Conservation (phyloP, 2,113 vertebrate species). For the Lipophrys pholis region DNA sequence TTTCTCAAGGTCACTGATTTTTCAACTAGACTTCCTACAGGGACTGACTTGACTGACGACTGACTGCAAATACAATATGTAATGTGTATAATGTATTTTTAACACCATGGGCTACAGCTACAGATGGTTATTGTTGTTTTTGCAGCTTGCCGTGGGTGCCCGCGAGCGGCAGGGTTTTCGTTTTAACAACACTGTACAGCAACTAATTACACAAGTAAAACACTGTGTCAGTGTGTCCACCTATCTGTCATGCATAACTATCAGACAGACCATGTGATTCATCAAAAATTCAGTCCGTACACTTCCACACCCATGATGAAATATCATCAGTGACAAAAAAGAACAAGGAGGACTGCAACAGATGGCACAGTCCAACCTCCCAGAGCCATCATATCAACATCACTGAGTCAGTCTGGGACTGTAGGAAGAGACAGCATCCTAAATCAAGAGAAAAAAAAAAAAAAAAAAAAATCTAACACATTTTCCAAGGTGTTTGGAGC, state of each 20-base stretch:
- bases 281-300: slow-evolving; percentile 3
- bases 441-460: neutral
- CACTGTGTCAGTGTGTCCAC: neutral
- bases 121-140: slow-evolving; percentile 6
- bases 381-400: neutral
- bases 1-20: slow-evolving; percentile 71
- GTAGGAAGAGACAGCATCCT: neutral
- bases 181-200: neutral
- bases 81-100: slow-evolving; percentile 56
- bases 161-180: slow-evolving; percentile 17
- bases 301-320: neutral
- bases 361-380: neutral
- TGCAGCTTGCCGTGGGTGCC: neutral
- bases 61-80: slow-evolving; percentile 49
- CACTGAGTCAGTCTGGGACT: neutral
- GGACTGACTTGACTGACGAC: slow-evolving; percentile 53
- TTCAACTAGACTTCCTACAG: slow-evolving; percentile 53
- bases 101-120: slow-evolving; percentile 32
- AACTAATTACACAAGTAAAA: neutral
- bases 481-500: neutral
- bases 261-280: neutral
- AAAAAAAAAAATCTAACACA: neutral
- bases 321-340: neutral
- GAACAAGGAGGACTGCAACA: neutral
- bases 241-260: neutral